Base-by-base conservation (phyloP, 2,888 invertebrate species). In the Melanchra persicariae region DNA sequence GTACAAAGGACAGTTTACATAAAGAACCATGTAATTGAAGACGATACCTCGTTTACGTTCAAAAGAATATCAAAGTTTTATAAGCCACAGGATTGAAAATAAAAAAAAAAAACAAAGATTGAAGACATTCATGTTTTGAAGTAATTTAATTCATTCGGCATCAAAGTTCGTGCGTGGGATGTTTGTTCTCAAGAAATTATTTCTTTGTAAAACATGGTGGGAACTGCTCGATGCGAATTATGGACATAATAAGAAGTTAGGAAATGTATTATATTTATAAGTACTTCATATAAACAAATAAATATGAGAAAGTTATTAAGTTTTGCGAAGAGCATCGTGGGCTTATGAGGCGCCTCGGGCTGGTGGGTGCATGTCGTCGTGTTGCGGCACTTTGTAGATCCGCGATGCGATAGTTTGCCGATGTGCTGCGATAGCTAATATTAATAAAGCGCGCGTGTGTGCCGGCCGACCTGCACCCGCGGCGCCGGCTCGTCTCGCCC, bases 401-500 rank as follows among this genome's bases (percentile, higher is more conserved):
- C 55, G 68, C 70, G 71, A 70, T 68, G 85, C 84, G 82, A 85
- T 83, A 86, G 85, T 76, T 81, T 70, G 77, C 69, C 77, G 75
- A 71, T 70, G 83, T 87, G 84, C 87, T 87, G 76, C 88, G 84
- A 90, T 92, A 88, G 89, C 88, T 88, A 91, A 90, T 92, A 93
- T 93, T 93, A 93, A 93, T 93, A 93, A 88, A 88, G 84, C 84
- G 81, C 71, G 72, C 77, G 77, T 57, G 82, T 75, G 81, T 79
- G 66, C 70, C 65, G 70, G 63, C 64, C 71, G 79, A 61, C 79
- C 78, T 81, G 85, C 85, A 83, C 78, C 82, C 84, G 87, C 89
- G 92, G 92, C 93, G 94, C 91, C 92, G 88, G 84, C 87, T 86
- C 89, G 92, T 92, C 94, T 93, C 91, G 85, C 85, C 84, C 88